These are phyloP conservation scores for Laticauda colubrina DNA, from an alignment of 2,113 vertebrate genomes.

Conservation along the genomic window DNA sequence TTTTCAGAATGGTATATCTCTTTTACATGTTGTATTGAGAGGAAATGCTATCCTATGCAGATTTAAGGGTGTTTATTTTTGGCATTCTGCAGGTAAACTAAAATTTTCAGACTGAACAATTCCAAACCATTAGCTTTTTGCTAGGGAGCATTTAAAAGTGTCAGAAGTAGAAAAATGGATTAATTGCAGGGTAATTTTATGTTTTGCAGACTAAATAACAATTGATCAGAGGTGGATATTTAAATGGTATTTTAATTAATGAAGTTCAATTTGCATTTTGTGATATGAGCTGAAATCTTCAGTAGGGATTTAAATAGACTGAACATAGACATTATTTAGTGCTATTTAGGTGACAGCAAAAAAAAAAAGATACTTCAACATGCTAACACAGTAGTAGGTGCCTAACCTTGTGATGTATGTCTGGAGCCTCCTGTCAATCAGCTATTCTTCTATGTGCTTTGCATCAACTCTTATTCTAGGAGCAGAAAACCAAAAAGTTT, in stretches of 20 bases:
- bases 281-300: neutral
- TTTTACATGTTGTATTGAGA: neutral
- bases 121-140: neutral
- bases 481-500: neutral
- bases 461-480: neutral
- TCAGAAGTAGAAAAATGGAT: neutral
- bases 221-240: neutral
- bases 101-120: neutral
- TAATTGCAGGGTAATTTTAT: neutral
- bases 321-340: neutral
- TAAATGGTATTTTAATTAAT: neutral
- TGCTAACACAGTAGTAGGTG: neutral
- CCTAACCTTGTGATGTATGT: neutral
- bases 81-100: neutral
- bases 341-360: neutral
- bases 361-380: conserved; percentile 1
- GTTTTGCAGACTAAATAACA: neutral
- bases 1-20: neutral
- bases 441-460: neutral
- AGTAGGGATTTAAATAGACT: neutral
- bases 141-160: neutral
- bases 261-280: neutral
- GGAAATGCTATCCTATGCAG: neutral
- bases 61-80: neutral
- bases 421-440: neutral